Percentiles rank a stretch among this genome's conserved stretches.
phyloP scores from a whole-genome alignment of 2,113 vertebrate genomes.

The Mustela lutreola region DNA sequence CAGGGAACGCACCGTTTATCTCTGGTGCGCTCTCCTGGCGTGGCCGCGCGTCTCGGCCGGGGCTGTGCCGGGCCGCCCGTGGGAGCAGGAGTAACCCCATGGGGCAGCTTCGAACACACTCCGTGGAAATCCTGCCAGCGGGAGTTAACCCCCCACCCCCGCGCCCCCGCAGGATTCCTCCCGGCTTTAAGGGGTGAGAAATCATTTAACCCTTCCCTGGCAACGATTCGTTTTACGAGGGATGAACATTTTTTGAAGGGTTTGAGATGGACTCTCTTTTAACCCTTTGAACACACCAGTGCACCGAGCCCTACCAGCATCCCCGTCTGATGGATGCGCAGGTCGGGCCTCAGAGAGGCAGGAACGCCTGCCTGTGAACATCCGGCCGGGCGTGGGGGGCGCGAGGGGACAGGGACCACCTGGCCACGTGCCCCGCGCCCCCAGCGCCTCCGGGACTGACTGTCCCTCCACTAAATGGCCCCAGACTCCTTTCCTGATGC shows the following conservation, averaged over 20 bases:
- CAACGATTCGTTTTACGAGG: background rate
- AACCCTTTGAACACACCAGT: background rate
- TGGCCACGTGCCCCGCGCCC: accelerated
- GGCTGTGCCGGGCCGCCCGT: accelerated
- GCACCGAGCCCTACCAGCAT: background rate
- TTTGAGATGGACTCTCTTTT: background rate
- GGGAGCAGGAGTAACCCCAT: accelerated
- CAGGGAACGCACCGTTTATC: background rate
- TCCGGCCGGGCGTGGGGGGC: too few species aligned
- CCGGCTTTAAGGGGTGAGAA: background rate
- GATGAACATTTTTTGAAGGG: background rate
- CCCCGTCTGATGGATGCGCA: background rate
- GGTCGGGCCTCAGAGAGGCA: background rate
- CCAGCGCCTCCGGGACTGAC: background rate
- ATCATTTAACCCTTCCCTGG: background rate
- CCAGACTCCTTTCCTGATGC: background rate
- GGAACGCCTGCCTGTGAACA: background rate
- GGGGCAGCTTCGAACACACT: background rate
- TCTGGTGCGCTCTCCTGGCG: background rate
- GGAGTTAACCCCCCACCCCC: too few species aligned
- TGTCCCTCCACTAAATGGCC: background rate
- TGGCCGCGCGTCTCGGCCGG: accelerated
- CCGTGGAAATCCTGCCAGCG: background rate
- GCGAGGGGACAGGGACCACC: background rate
- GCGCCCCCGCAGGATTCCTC: accelerated